Evolutionary conservation across 2,888 invertebrate species (phyloP).

Genomic region (Drosophila ustulata): DNA sequence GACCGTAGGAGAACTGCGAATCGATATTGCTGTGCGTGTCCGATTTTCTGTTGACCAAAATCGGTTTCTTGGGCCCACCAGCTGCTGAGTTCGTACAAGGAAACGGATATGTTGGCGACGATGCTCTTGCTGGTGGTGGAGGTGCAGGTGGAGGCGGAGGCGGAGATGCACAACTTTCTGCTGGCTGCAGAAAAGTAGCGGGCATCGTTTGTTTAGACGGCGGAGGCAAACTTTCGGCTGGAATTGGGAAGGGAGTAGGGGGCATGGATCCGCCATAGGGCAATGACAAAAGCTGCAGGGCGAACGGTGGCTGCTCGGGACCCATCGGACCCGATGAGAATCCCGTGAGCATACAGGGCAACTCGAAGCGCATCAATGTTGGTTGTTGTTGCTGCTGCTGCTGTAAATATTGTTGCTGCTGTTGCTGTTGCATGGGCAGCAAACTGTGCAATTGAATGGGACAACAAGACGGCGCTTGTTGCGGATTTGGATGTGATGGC

Average conservation of each 20-base stretch:
- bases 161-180: neutral
- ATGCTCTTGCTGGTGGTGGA: neutral
- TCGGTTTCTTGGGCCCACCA: neutral
- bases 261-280: constrained; percentile 10
- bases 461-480: constrained; percentile 13
- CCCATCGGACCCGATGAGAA: constrained; percentile 5
- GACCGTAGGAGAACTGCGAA: constrained; percentile 7
- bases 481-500: constrained; percentile 5
- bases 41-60: constrained; percentile 1
- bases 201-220: neutral
- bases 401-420: constrained; percentile 14
- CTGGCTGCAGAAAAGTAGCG: neutral
- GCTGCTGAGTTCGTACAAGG: neutral
- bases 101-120: neutral
- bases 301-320: constrained; percentile 14
- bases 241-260: neutral
- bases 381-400: neutral
- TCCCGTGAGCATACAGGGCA: constrained; percentile 34
- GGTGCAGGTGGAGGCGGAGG: neutral
- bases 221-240: neutral
- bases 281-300: constrained; percentile 44
- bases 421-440: constrained; percentile 13
- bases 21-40: neutral
- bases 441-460: constrained; percentile 8
- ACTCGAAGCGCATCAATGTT: constrained; percentile 27